A percentile compares a stretch with the other conserved stretches of the same genome.
Evolutionary conservation across 1,140 invertebrate species (phyloP).

Genomic region (Helicoverpa armigera): DNA sequence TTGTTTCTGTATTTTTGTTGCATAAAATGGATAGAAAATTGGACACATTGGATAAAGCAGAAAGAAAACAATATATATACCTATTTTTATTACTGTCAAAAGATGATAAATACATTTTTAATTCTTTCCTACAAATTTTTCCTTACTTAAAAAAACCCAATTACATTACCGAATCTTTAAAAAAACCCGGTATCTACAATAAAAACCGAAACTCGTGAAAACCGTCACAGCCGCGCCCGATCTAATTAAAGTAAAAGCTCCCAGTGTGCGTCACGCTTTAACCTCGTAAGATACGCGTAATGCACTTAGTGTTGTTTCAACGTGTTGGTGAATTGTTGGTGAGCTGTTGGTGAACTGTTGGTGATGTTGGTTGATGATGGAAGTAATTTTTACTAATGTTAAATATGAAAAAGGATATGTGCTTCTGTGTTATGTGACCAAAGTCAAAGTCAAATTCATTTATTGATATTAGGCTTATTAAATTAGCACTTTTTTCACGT

Average conservation of each 20-base stretch:
- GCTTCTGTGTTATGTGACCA: too few species aligned
- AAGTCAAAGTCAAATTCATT: too few species aligned
- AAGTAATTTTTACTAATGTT: background rate
- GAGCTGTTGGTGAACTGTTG: background rate
- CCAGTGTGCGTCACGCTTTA: slow-evolving; percentile 54
- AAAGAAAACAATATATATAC: too few species aligned
- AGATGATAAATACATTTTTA: too few species aligned
- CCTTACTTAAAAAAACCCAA: background rate
- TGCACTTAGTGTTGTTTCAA: background rate
- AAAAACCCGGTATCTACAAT: background rate
- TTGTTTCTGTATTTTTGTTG: too few species aligned
- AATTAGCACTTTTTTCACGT: too few species aligned
- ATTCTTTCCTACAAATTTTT: too few species aligned
- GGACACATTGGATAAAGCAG: too few species aligned
- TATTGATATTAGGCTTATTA: too few species aligned
- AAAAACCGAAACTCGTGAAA: slow-evolving; percentile 9
- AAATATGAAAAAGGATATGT: too few species aligned
- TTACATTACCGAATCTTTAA: background rate
- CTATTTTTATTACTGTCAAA: too few species aligned
- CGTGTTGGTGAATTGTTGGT: background rate
- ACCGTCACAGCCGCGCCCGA: slow-evolving; percentile 37
- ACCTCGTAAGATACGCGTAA: slow-evolving; percentile 23
- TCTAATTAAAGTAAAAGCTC: slow-evolving; percentile 57
- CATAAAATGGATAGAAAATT: too few species aligned
- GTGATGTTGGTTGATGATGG: background rate